Evolutionary conservation across 1,140 invertebrate species (phyloP).

Genomic region (Drosophila serrata): DNA sequence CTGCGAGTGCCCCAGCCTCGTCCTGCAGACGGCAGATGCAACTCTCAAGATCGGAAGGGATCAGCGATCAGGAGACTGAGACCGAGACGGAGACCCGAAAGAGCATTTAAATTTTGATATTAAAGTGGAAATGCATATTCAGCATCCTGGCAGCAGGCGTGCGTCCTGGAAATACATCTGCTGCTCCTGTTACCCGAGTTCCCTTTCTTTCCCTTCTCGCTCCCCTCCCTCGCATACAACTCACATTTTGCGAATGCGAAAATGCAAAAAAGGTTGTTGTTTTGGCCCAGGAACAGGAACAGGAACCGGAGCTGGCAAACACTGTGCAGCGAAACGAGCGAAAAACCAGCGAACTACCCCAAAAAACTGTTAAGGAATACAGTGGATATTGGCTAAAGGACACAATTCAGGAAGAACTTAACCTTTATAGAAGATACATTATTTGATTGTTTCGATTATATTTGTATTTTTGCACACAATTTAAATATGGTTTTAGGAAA

Average conservation of each 20-base stretch:
- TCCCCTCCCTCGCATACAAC: conserved; percentile 5
- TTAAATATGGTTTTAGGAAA: background rate
- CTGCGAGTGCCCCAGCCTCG: conserved; percentile 40
- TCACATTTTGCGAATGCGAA: conserved; percentile 34
- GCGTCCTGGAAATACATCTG: conserved; percentile 80
- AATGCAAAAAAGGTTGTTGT: conserved; percentile 54
- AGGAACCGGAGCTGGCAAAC: conserved; percentile 69
- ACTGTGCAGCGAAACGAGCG: conserved; percentile 15
- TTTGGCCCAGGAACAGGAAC: conserved; percentile 56
- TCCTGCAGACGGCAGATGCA: conserved; percentile 71
- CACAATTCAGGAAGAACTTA: background rate
- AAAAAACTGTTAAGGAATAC: conserved; percentile 52
- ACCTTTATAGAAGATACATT: background rate
- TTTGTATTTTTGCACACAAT: background rate
- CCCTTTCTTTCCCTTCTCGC: conserved; percentile 4
- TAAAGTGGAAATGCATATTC: conserved; percentile 84
- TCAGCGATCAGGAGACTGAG: conserved; percentile 33
- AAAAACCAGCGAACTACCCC: conserved; percentile 29
- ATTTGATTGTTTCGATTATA: background rate
- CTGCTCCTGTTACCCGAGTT: conserved; percentile 52
- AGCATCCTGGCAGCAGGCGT: conserved; percentile 81
- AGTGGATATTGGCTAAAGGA: conserved; percentile 9
- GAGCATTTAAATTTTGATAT: conserved; percentile 84
- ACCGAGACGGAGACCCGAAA: conserved; percentile 16
- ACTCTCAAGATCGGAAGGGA: conserved; percentile 77